Conservation (phyloP, 2,113 vertebrate genomes). For the Neopipo cinnamomea region DNA sequence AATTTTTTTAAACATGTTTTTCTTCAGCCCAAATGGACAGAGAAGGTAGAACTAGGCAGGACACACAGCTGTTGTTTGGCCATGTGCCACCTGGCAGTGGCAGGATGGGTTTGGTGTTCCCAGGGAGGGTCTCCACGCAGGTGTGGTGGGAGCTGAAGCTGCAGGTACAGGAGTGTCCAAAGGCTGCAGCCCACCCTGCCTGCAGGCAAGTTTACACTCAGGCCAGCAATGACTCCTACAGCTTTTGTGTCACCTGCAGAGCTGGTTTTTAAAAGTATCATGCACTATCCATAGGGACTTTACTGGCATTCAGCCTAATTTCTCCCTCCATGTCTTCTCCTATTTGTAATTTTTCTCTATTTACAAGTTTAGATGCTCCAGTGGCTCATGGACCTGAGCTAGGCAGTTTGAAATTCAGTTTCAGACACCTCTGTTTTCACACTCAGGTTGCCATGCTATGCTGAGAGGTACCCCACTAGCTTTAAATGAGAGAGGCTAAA, state of each 20-base stretch:
- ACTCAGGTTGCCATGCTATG: neutral
- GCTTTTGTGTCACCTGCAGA: neutral
- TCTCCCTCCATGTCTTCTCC: neutral
- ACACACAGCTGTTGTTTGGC: neutral
- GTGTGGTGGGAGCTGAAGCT: neutral
- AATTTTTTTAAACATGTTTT: neutral
- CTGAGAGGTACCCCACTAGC: neutral
- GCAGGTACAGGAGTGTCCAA: neutral
- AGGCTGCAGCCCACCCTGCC: neutral
- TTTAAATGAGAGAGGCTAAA: neutral
- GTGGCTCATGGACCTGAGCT: neutral
- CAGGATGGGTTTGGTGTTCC: neutral
- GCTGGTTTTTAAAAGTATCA: neutral
- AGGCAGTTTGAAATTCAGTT: neutral
- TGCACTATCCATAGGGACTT: neutral
- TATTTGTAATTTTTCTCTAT: neutral
- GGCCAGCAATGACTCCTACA: neutral
- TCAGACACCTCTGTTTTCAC: neutral
- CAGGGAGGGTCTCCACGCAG: neutral
- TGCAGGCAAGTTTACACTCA: neutral
- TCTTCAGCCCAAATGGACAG: neutral
- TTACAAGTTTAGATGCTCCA: neutral
- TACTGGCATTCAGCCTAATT: neutral
- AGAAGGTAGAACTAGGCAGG: neutral
- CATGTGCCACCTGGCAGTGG: neutral